Conservation (phyloP, 2,797 vertebrate genomes). For the Tokudaia tokunoshimensis region DNA sequence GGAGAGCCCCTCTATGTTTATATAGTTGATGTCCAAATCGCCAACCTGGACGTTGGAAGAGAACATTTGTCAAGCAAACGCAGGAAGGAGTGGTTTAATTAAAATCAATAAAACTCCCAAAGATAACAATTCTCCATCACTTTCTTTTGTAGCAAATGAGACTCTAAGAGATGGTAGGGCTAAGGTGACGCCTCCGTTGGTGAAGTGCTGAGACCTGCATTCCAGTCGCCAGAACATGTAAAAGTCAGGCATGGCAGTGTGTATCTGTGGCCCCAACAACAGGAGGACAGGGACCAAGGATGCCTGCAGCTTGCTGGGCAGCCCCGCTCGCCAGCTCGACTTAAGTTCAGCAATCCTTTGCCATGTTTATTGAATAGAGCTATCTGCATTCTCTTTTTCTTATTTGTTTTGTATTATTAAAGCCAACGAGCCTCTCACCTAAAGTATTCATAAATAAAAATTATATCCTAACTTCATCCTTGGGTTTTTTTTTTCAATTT, state of each 20-base stretch:
- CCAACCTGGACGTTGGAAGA: constrained; percentile 84
- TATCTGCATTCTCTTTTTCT: neutral
- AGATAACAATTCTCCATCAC: neutral
- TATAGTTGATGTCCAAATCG: constrained; percentile 84
- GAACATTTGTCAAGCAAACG: constrained; percentile 66
- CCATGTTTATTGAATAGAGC: neutral
- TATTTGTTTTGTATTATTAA: constrained; percentile 10
- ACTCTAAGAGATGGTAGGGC: neutral
- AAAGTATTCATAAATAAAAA: constrained; percentile 13
- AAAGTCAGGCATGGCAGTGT: neutral
- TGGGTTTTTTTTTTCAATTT: constrained; percentile 14
- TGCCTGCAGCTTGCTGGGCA: too few relatives aligned
- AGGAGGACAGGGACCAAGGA: too few relatives aligned
- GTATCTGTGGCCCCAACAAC: neutral
- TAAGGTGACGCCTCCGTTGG: neutral
- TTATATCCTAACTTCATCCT: neutral
- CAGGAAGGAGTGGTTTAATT: neutral
- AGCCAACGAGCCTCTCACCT: constrained; percentile 8
- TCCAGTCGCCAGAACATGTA: neutral
- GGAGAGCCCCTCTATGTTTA: constrained; percentile 85
- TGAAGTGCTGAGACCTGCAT: neutral
- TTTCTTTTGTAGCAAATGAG: neutral
- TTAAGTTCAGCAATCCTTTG: neutral
- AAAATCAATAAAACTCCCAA: constrained; percentile 28
- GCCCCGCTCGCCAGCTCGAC: too few relatives aligned